A percentile compares a stretch with the other conserved stretches of the same genome.
These are phyloP conservation scores for Podarcis siculus DNA, from an alignment of 2,797 vertebrate species.

Conservation along the genomic window DNA sequence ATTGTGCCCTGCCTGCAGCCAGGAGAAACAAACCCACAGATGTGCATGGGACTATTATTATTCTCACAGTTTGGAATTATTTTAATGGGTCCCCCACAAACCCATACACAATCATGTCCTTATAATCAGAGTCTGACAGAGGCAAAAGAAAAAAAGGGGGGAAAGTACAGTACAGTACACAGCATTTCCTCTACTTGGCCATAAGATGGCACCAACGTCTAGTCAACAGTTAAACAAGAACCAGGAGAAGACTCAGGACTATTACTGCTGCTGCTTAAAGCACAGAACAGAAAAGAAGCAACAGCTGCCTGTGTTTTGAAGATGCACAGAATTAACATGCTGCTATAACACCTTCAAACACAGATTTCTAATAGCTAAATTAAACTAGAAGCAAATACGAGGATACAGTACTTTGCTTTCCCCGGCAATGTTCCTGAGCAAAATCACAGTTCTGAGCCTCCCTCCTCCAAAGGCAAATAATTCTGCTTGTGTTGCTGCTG, in stretches of 20 bases:
- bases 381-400: not conserved
- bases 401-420: no score
- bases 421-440: not conserved
- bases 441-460: not conserved
- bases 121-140: not conserved
- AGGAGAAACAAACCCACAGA: no score
- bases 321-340: not conserved
- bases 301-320: not conserved
- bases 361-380: not conserved
- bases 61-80: not conserved
- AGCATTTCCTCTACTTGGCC: slow-evolving; percentile 27
- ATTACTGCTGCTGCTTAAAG: not conserved
- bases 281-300: not conserved
- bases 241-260: not conserved
- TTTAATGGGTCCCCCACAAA: not conserved
- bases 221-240: not conserved
- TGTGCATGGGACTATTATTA: not conserved
- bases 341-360: not conserved
- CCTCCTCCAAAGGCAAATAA: not conserved
- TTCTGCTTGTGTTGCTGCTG: not conserved
- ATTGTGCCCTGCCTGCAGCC: no score
- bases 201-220: slow-evolving; percentile 62
- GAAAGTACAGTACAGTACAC: no score
- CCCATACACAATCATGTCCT: not conserved
- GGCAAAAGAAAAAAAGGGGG: not conserved